phyloP scores from a whole-genome alignment of 2,888 invertebrate genomes.

The Limnephilus auricula region DNA sequence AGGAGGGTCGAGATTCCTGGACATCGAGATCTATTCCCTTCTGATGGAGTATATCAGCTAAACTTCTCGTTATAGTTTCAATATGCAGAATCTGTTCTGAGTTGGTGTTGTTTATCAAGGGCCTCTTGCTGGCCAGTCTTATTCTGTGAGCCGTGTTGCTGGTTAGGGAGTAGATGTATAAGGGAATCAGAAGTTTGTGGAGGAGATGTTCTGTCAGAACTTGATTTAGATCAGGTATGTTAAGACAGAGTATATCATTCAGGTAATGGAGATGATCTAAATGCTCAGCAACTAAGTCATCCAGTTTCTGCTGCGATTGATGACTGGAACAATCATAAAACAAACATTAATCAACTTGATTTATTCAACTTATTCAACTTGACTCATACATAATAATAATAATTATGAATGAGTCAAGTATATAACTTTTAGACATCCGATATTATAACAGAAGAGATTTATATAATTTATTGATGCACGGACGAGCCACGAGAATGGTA shows the following conservation, averaged over 20 bases:
- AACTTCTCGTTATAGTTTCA: slow-evolving; percentile 80
- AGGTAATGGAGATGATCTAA: slow-evolving; percentile 98
- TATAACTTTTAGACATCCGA: slow-evolving; percentile 55
- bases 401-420: slow-evolving; percentile 53
- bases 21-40: slow-evolving; percentile 77
- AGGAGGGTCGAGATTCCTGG: slow-evolving; percentile 70
- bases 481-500: background rate
- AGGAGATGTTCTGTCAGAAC: slow-evolving; percentile 96
- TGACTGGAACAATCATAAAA: slow-evolving; percentile 81
- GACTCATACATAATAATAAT: background rate
- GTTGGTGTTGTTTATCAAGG: slow-evolving; percentile 55
- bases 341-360: slow-evolving; percentile 58
- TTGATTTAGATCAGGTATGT: slow-evolving; percentile 94
- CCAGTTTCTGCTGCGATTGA: slow-evolving; percentile 91
- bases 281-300: slow-evolving; percentile 97
- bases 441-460: background rate
- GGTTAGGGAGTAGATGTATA: slow-evolving; percentile 94
- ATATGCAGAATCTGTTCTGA: slow-evolving; percentile 75
- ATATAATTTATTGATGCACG: background rate
- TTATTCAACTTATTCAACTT: slow-evolving; percentile 57
- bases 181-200: slow-evolving; percentile 93
- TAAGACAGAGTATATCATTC: slow-evolving; percentile 95
- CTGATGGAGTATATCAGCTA: slow-evolving; percentile 81
- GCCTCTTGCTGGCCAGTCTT: slow-evolving; percentile 57
- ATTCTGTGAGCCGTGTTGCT: slow-evolving; percentile 69